Evolutionary conservation across 2,113 vertebrate species (phyloP).

Genomic region (Egretta garzetta): DNA sequence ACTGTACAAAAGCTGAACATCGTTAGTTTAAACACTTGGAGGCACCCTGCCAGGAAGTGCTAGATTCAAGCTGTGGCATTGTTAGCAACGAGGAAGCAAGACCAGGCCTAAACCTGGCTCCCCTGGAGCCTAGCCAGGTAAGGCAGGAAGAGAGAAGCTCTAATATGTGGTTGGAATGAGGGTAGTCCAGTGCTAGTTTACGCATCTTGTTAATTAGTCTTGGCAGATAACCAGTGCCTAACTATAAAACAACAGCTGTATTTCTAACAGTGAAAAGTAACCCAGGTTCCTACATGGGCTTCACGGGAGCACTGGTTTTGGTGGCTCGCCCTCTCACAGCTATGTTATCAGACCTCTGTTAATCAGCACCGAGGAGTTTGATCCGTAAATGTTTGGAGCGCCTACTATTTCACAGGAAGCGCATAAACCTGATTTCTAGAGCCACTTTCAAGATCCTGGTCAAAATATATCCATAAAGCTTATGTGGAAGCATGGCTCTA

Average conservation of each 20-base stretch:
- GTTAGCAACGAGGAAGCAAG: neutral
- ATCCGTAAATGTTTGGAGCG: neutral
- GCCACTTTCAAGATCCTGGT: neutral
- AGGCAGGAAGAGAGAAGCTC: neutral
- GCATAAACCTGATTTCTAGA: neutral
- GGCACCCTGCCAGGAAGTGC: neutral
- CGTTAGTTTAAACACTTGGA: neutral
- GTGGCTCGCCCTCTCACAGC: neutral
- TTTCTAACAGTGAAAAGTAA: neutral
- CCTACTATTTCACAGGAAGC: neutral
- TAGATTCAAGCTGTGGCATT: neutral
- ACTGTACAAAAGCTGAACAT: neutral
- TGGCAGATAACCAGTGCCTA: neutral
- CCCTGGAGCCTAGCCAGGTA: neutral
- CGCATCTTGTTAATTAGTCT: neutral
- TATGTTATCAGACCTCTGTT: neutral
- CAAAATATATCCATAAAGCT: neutral
- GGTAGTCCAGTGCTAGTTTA: neutral
- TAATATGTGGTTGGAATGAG: neutral
- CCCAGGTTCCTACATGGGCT: neutral
- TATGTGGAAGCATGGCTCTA: fast-evolving
- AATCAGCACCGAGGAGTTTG: neutral
- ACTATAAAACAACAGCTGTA: neutral
- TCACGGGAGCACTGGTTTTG: fast-evolving
- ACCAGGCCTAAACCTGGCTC: neutral